A percentile compares a stretch with the other conserved stretches of the same genome.
These are phyloP conservation scores for Pterocles orientalis DNA, from an alignment of 2,113 vertebrate species.

Conservation along the genomic window DNA sequence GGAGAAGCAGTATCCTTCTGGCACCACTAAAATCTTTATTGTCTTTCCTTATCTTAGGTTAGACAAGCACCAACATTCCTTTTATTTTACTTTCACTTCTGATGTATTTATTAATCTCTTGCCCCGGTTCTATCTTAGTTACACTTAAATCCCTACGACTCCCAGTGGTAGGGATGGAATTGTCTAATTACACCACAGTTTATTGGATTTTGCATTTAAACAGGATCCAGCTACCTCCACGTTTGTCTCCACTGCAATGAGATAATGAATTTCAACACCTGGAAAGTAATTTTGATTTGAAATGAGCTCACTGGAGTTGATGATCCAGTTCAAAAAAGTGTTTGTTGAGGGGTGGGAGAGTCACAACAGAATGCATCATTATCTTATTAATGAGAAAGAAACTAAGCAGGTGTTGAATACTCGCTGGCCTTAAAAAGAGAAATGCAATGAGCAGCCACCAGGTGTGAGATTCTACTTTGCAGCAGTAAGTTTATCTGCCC, in stretches of 20 bases:
- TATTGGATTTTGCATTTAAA: background rate
- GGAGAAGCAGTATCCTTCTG: background rate
- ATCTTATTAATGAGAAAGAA: conserved; percentile 11
- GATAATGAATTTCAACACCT: conserved; percentile 28
- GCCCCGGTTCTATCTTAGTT: background rate
- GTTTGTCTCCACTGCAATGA: background rate
- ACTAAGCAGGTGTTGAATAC: background rate
- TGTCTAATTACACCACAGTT: background rate
- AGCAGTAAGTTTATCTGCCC: background rate
- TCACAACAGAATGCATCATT: background rate
- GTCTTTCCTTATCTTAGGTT: background rate
- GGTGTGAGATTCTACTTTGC: background rate
- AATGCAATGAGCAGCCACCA: background rate
- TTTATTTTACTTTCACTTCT: background rate
- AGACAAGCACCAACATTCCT: background rate
- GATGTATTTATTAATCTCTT: background rate
- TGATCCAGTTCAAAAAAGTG: background rate
- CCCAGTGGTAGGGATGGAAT: background rate
- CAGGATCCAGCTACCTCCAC: background rate
- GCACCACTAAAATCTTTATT: background rate
- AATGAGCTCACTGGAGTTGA: background rate
- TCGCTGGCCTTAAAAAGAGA: background rate
- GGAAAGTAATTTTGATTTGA: background rate
- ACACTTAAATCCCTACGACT: background rate
- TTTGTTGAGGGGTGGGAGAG: background rate